Base-by-base conservation (phyloP, 2,797 vertebrate genomes). In the Strix occidentalis region DNA sequence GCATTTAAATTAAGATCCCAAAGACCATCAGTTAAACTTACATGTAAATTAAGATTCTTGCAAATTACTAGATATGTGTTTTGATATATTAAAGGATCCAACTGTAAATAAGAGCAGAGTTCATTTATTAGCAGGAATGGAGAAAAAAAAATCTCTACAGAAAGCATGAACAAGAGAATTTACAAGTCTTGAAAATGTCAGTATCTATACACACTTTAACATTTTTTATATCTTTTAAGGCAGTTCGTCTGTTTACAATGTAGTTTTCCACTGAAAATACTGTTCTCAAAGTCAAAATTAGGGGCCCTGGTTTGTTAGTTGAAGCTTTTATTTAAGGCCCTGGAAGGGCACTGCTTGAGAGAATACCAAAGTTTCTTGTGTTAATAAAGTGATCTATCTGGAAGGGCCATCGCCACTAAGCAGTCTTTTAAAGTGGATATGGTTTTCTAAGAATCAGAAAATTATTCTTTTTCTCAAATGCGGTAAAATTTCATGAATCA, bases 251-350 rank as follows among this genome's bases (percentile, higher is more conserved):
- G 15, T 15, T 65, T 81, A 25, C 28, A 39, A 3, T 70, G 31
- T 11, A 35, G 26, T 57, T 79, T 86, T 39, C 14, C n/a, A 29
- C 26, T 46, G 23, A 89, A 86, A 68, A 50, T 4, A 29, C 3
- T 84, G 21, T 41, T 12, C 45, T 37, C 9, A 57, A 71, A 8
- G 21, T 50, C 57, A 77, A 57, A 82, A 70, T 72, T 11, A 48
- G 5, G 11, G 14, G 3, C 1, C 4, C 8, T 37, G 9, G 2
- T 39, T 88, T 83, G 13, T 70, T 84, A 64, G 6, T 9, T 64
- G 20, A n/a, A 63, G 12, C 35, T 64, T 89, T 71, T 19, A 24
- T n/a, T 74, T 79, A 50, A 0, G 0, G 1, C 11, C 3, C 13
- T 66, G 41, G 24, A 89, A 71, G 13, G 18, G 4, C 4, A 29